A percentile compares a stretch with the other conserved stretches of the same genome.
phyloP scores from a whole-genome alignment of 2,797 vertebrate species.

The Naso thynnoides region DNA sequence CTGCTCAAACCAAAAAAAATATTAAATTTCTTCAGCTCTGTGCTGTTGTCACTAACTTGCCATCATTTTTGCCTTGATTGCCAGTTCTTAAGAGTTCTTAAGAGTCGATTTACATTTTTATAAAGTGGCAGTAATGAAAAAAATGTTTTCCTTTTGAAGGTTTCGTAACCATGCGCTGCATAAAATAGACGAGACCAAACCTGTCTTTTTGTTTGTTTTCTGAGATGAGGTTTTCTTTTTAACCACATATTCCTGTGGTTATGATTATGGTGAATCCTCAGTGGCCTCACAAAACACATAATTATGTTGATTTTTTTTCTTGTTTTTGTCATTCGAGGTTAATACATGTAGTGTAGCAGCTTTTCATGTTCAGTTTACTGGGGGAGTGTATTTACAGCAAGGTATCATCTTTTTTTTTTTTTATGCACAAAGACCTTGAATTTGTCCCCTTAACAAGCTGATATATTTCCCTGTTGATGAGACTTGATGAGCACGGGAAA shows the following conservation, averaged over 20 bases:
- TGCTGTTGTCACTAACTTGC: slow-evolving; percentile 15
- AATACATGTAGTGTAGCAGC: slow-evolving; percentile 26
- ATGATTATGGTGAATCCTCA: slow-evolving; percentile 22
- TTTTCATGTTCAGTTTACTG: slow-evolving; percentile 38
- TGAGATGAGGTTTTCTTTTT: slow-evolving; percentile 17
- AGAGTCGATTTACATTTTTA: slow-evolving; percentile 29
- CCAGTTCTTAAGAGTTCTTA: not conserved
- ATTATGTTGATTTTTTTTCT: slow-evolving; percentile 20
- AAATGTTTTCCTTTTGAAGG: slow-evolving; percentile 33
- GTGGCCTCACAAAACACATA: slow-evolving; percentile 9
- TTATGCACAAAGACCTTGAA: slow-evolving; percentile 24
- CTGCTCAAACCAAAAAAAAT: slow-evolving; percentile 9
- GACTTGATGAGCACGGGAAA: slow-evolving; percentile 47
- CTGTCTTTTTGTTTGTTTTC: slow-evolving; percentile 15
- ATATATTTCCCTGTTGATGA: slow-evolving; percentile 50
- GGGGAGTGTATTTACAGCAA: slow-evolving; percentile 20
- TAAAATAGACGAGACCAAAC: not conserved
- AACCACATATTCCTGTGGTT: slow-evolving; percentile 1
- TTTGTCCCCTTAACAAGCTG: slow-evolving; percentile 38
- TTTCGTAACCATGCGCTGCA: slow-evolving; percentile 4
- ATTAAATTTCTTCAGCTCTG: slow-evolving; percentile 1
- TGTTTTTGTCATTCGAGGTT: slow-evolving; percentile 29
- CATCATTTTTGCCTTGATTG: slow-evolving; percentile 3
- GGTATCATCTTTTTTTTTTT: slow-evolving; percentile 22
- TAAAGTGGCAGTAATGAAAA: slow-evolving; percentile 20